These are phyloP conservation scores for Tinea pellionella DNA, from an alignment of 2,888 invertebrate genomes.

Conservation along the genomic window DNA sequence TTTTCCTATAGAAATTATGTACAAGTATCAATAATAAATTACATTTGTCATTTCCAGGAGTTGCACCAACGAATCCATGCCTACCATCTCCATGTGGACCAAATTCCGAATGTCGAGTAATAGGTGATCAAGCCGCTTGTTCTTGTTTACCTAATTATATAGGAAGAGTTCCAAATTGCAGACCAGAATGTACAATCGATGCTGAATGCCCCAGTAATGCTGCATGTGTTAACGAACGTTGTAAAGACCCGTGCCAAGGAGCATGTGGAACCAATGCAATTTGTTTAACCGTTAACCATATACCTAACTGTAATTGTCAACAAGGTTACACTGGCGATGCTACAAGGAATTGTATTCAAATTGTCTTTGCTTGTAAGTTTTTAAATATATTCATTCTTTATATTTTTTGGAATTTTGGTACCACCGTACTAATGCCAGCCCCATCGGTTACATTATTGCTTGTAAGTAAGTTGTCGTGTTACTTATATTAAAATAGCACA, in stretches of 20 bases:
- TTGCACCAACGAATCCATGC: slow-evolving; percentile 72
- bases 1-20: not conserved
- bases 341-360: slow-evolving; percentile 66
- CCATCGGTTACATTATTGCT: too few relatives aligned
- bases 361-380: slow-evolving; percentile 6
- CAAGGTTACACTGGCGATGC: slow-evolving; percentile 88
- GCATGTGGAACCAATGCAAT: slow-evolving; percentile 82
- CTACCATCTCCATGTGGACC: slow-evolving; percentile 86
- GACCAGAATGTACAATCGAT: slow-evolving; percentile 84
- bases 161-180: slow-evolving; percentile 87
- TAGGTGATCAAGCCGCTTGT: slow-evolving; percentile 86
- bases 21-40: not conserved
- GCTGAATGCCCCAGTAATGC: slow-evolving; percentile 85
- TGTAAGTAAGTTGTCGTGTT: too few relatives aligned
- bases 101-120: slow-evolving; percentile 83
- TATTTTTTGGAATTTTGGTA: too few relatives aligned
- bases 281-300: slow-evolving; percentile 87
- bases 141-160: slow-evolving; percentile 84
- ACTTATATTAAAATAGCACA: too few relatives aligned
- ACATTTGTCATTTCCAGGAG: not conserved
- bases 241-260: slow-evolving; percentile 85
- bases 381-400: too few relatives aligned
- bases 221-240: slow-evolving; percentile 84
- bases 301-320: slow-evolving; percentile 83
- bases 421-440: too few relatives aligned